Conservation (phyloP, 2,113 vertebrate genomes). For the Dicrurus megarhynchus region DNA sequence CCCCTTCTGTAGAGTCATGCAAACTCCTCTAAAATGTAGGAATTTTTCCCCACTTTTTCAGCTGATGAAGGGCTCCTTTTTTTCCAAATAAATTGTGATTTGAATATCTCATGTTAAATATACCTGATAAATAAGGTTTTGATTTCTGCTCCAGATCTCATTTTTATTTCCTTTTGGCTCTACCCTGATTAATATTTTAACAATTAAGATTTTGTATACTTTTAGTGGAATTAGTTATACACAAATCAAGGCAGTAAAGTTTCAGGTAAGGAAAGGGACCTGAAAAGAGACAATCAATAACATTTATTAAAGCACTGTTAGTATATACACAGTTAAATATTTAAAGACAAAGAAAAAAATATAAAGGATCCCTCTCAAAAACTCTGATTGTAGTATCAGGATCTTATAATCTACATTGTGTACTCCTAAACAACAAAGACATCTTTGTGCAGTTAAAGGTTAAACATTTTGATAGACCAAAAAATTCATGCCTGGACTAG, state of each 20-base stretch:
- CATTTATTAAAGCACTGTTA: not conserved
- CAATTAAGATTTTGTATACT: not conserved
- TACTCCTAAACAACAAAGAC: not conserved
- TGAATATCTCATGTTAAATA: not conserved
- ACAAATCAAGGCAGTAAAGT: not conserved
- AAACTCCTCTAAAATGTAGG: not conserved
- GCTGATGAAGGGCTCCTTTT: fast-evolving
- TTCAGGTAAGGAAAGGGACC: not conserved
- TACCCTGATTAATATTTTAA: not conserved
- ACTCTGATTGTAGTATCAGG: not conserved
- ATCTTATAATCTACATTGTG: not conserved
- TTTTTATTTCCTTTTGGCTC: not conserved
- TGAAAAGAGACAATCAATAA: not conserved
- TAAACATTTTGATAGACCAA: not conserved
- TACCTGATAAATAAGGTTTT: not conserved
- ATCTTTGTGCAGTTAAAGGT: not conserved
- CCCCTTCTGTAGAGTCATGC: not conserved
- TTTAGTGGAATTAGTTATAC: not conserved
- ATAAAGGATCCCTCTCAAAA: not conserved
- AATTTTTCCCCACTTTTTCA: not conserved
- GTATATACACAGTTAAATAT: not conserved
- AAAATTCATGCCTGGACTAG: not conserved
- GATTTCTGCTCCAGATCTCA: not conserved
- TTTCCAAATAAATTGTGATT: not conserved
- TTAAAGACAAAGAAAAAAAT: not conserved